Evolutionary conservation across 2,113 vertebrate species (phyloP).

Genomic region (Aptenodytes forsteri): DNA sequence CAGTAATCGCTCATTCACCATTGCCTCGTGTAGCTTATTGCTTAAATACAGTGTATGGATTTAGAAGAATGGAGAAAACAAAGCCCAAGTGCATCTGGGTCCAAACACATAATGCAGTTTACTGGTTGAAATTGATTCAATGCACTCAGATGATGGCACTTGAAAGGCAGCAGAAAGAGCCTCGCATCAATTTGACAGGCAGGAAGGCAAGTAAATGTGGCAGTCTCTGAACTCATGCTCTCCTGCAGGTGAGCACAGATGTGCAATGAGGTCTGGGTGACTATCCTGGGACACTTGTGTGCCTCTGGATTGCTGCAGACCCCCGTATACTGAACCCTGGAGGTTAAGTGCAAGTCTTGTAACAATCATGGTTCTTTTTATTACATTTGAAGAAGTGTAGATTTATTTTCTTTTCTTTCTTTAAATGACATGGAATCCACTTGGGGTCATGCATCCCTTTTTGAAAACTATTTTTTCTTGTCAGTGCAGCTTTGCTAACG

Average conservation of each 20-base stretch:
- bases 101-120: background rate
- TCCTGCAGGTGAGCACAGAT: background rate
- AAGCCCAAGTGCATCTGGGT: background rate
- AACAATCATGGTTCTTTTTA: background rate
- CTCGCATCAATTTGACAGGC: background rate
- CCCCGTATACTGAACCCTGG: background rate
- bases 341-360: background rate
- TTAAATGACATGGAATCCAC: background rate
- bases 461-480: background rate
- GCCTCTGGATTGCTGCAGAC: background rate
- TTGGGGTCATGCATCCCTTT: background rate
- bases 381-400: background rate
- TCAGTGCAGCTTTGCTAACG: background rate
- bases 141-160: background rate
- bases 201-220: background rate
- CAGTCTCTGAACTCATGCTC: background rate
- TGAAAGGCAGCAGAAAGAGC: background rate
- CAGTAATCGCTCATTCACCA: background rate
- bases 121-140: background rate
- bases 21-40: background rate
- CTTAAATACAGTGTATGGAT: background rate
- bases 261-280: background rate
- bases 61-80: slow-evolving; percentile 27
- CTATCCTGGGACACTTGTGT: background rate
- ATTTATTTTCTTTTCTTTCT: background rate